phyloP scores from a whole-genome alignment of 2,888 invertebrate genomes.

The Eilema depressum region DNA sequence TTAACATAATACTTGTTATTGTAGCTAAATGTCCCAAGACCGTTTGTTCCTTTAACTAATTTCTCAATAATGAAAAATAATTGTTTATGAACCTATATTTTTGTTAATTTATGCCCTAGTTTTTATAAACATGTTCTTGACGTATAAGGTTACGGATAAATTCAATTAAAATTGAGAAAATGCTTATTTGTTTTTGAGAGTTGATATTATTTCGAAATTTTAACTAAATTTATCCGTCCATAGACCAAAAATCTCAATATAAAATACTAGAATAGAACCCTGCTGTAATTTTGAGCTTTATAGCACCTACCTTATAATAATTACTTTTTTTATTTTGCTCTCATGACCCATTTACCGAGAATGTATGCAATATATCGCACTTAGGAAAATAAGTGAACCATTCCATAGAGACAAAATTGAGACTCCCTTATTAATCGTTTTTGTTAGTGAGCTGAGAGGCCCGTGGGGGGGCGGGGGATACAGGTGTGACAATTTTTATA shows the following conservation, averaged over 20 bases:
- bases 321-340: conserved; percentile 31
- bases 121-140: not conserved
- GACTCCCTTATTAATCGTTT: too few species aligned
- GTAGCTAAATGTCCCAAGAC: not conserved
- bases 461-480: too few species aligned
- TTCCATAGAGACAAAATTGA: not conserved
- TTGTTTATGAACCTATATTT: not conserved
- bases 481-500: too few species aligned
- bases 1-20: not conserved
- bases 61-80: not conserved
- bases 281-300: conserved; percentile 32
- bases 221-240: not conserved
- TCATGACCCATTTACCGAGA: conserved; percentile 19
- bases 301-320: conserved; percentile 25
- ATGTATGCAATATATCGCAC: conserved; percentile 37
- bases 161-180: not conserved
- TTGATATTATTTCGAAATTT: not conserved
- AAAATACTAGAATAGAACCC: conserved; percentile 21
- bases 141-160: not conserved
- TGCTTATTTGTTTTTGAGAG: not conserved
- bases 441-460: too few species aligned
- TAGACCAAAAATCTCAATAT: not conserved
- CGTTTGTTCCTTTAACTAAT: not conserved
- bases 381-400: too few species aligned
- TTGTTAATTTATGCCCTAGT: not conserved